These are phyloP conservation scores for Acrobasis consociella DNA, from an alignment of 2,888 invertebrate genomes.

Conservation along the genomic window DNA sequence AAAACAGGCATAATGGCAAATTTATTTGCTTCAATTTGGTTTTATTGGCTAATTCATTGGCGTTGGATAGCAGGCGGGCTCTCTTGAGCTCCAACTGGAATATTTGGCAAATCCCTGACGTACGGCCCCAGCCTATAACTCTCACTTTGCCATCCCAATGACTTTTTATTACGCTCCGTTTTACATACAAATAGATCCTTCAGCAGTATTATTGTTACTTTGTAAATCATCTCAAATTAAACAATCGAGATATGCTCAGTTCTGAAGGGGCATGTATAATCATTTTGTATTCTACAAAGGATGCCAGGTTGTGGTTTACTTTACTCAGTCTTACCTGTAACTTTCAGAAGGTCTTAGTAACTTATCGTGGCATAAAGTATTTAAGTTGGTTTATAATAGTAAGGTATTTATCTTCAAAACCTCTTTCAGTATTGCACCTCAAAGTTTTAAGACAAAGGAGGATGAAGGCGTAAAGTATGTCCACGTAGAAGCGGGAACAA, in stretches of 20 bases:
- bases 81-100: slow-evolving; percentile 43
- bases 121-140: slow-evolving; percentile 46
- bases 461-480: slow-evolving; percentile 19
- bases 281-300: background rate
- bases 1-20: slow-evolving; percentile 69
- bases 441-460: slow-evolving; percentile 12
- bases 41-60: slow-evolving; percentile 80
- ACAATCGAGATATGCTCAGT: slow-evolving; percentile 8
- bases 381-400: background rate
- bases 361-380: background rate
- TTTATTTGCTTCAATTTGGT: slow-evolving; percentile 79
- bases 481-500: slow-evolving; percentile 16
- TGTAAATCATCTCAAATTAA: slow-evolving; percentile 16
- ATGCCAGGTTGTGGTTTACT: slow-evolving; percentile 9
- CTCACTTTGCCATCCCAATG: slow-evolving; percentile 51
- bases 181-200: slow-evolving; percentile 69
- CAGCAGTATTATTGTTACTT: slow-evolving; percentile 33
- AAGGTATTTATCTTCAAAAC: slow-evolving; percentile 11
- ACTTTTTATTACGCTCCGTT: slow-evolving; percentile 63
- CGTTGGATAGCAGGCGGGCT: slow-evolving; percentile 56
- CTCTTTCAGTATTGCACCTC: slow-evolving; percentile 15
- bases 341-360: background rate
- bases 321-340: background rate
- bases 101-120: slow-evolving; percentile 66
- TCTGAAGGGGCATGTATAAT: slow-evolving; percentile 5